A percentile compares a stretch with the other conserved stretches of the same genome.
Evolutionary conservation across 1,140 invertebrate genomes (phyloP).

Genomic region (Brachionus asplanchnoidis): DNA sequence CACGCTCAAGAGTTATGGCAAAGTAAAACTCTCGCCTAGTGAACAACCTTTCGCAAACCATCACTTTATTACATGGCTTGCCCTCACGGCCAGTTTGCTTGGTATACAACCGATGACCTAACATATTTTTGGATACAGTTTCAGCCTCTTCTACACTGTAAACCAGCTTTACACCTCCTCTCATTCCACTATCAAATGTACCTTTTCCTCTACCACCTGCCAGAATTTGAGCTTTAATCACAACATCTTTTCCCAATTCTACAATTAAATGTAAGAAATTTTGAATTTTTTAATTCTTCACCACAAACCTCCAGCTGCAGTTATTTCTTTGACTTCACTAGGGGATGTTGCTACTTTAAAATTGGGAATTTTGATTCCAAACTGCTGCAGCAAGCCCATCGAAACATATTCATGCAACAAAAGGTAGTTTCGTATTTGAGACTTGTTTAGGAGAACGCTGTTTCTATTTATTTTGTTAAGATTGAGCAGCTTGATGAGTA

Average conservation of each 20-base stretch:
- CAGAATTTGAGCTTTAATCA: constrained; percentile 96
- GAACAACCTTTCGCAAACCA: constrained; percentile 96
- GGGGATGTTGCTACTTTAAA: constrained; percentile 37
- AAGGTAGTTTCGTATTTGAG: constrained; percentile 35
- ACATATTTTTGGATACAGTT: constrained; percentile 75
- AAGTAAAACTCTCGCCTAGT: constrained; percentile 92
- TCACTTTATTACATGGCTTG: constrained; percentile 86
- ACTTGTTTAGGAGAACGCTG: neutral
- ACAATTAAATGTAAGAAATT: neutral
- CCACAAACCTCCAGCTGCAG: constrained; percentile 15
- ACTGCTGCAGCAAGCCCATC: constrained; percentile 37
- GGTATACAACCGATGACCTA: constrained; percentile 84
- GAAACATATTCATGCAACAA: constrained; percentile 43
- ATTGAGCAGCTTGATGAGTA: neutral
- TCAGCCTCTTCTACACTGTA: constrained; percentile 58
- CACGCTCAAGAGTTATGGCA: constrained; percentile 89
- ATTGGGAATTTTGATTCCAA: constrained; percentile 40
- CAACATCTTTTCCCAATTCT: constrained; percentile 71
- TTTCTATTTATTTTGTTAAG: neutral
- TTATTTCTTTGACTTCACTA: constrained; percentile 17
- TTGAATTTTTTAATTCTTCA: neutral
- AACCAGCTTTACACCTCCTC: constrained; percentile 93
- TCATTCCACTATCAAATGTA: constrained; percentile 71
- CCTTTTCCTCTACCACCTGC: constrained; percentile 96
- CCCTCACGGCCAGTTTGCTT: constrained; percentile 93